These are phyloP conservation scores for Phenacoccus solenopsis DNA, from an alignment of 1,140 invertebrate genomes.

Conservation along the genomic window DNA sequence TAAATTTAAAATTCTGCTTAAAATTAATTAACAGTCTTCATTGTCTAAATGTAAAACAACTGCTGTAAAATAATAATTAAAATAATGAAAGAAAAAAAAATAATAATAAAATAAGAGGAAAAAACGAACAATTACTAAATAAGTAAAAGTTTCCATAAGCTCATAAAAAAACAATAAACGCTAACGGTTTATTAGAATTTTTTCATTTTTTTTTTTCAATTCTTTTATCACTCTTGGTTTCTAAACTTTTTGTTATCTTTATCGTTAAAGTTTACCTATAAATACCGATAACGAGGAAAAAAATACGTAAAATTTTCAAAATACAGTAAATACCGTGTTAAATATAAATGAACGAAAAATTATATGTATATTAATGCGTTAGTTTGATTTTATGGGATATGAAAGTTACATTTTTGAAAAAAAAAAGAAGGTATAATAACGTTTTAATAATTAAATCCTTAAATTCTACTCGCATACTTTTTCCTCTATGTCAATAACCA, in stretches of 20 bases:
- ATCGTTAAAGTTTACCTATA: not conserved
- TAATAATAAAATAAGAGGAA: not conserved
- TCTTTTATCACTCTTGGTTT: not conserved
- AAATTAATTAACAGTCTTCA: conserved; percentile 18
- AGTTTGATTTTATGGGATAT: not conserved
- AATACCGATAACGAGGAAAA: not conserved
- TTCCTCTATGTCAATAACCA: not conserved
- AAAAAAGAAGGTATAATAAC: too few relatives aligned
- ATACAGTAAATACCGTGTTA: not conserved
- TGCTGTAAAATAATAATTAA: conserved; percentile 17
- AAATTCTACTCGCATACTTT: not conserved
- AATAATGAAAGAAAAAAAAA: conserved; percentile 10
- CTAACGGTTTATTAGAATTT: not conserved
- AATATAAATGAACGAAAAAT: not conserved
- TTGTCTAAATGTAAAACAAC: conserved; percentile 17
- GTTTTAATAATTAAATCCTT: not conserved
- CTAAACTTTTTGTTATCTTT: not conserved
- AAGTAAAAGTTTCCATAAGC: conserved; percentile 8
- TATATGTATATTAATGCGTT: not conserved
- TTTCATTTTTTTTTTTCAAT: not conserved
- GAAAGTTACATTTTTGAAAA: too few relatives aligned
- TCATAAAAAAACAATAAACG: conserved; percentile 13
- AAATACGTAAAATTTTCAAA: not conserved
- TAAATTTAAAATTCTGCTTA: conserved; percentile 12
- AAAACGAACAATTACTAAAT: conserved; percentile 10